Percentiles rank a stretch among this genome's conserved stretches.
phyloP scores from a whole-genome alignment of 2,113 vertebrate species.

The Callipepla squamata region DNA sequence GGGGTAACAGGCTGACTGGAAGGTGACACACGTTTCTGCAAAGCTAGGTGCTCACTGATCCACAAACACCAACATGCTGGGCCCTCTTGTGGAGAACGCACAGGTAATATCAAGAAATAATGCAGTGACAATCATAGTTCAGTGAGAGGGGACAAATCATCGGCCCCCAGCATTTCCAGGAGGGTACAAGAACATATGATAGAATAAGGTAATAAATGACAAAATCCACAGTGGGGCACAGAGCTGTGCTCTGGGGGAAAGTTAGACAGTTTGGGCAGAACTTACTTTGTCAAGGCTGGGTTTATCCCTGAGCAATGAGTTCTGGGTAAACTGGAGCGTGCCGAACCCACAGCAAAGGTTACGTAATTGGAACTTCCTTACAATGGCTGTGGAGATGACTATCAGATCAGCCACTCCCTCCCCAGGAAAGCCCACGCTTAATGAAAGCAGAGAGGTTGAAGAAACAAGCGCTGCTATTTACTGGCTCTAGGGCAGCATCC shows the following conservation, averaged over 20 bases:
- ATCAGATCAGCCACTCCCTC: constrained; percentile 18
- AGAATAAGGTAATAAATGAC: background rate
- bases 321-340: background rate
- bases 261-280: background rate
- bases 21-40: background rate
- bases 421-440: background rate
- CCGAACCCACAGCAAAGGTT: background rate
- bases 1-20: background rate
- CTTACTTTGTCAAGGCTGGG: background rate
- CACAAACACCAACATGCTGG: rapidly evolving
- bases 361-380: constrained; percentile 37
- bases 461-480: background rate
- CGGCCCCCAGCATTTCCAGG: background rate
- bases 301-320: background rate
- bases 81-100: background rate
- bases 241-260: background rate
- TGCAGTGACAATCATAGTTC: background rate
- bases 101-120: background rate
- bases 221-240: background rate
- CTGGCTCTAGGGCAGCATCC: constrained; percentile 13
- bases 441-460: constrained; percentile 24
- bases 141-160: background rate
- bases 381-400: background rate
- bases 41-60: background rate
- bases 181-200: background rate